A percentile compares a stretch with the other conserved stretches of the same genome.
phyloP scores from a whole-genome alignment of 2,797 vertebrate species.

The Hippopotamyrus pictus region DNA sequence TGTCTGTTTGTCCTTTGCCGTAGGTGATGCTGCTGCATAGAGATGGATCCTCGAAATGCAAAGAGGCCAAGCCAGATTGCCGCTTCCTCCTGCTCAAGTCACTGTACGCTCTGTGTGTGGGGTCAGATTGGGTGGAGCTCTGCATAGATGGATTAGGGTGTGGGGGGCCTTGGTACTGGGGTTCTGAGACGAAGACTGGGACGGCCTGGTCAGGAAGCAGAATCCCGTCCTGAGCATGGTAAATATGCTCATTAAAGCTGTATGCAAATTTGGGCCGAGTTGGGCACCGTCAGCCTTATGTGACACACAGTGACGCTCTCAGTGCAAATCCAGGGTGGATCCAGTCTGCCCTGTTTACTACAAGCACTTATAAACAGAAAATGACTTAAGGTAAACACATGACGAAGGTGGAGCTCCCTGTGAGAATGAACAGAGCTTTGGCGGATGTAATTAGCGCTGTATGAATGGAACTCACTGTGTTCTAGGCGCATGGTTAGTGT shows the following conservation, averaged over 20 bases:
- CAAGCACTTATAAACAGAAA: neutral
- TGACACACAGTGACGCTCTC: neutral
- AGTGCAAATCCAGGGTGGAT: neutral
- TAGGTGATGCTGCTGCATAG: neutral
- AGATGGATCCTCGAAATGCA: neutral
- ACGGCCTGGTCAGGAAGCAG: neutral
- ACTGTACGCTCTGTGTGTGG: neutral
- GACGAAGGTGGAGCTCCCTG: neutral
- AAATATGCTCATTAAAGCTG: neutral
- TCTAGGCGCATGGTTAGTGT: neutral
- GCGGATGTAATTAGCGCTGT: conserved; percentile 13
- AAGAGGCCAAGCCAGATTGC: conserved; percentile 22
- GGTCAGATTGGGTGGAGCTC: neutral
- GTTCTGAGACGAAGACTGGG: neutral
- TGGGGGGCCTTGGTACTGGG: neutral
- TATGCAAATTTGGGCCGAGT: neutral
- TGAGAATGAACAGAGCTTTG: neutral
- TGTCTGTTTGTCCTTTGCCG: conserved; percentile 2
- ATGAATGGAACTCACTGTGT: neutral
- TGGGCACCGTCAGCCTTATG: neutral
- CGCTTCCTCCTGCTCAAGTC: conserved; percentile 17
- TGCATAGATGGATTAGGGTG: neutral
- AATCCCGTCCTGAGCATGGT: neutral
- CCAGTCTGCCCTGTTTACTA: neutral
- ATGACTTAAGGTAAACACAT: neutral